Conservation (phyloP, 2,797 vertebrate species). For the Setipinna tenuifilis region DNA sequence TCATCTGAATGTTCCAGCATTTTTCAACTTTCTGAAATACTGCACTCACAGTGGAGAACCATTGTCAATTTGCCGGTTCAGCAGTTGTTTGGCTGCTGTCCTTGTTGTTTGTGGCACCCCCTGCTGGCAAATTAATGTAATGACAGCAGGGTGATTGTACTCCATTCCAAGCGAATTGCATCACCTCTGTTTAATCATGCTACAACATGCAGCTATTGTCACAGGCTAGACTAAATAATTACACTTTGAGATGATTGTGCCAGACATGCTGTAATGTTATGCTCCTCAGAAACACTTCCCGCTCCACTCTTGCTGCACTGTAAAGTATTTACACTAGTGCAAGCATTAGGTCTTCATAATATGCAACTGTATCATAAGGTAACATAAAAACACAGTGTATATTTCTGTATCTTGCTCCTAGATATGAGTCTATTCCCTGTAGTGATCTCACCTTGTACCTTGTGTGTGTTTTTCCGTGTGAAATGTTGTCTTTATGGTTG, state of each 20-base stretch:
- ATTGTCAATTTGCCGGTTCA: background rate
- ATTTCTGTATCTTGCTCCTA: too few relatives aligned
- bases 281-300: background rate
- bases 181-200: background rate
- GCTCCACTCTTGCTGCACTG: background rate
- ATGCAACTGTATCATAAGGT: too few relatives aligned
- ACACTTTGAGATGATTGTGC: slow-evolving; percentile 1
- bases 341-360: background rate
- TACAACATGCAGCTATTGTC: background rate
- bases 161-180: slow-evolving; percentile 18
- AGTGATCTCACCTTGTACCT: too few relatives aligned
- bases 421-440: too few relatives aligned
- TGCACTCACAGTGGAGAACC: background rate
- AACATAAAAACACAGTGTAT: too few relatives aligned
- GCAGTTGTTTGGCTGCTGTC: background rate
- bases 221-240: slow-evolving; percentile 14
- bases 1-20: background rate
- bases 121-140: slow-evolving; percentile 43
- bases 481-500: too few relatives aligned
- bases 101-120: slow-evolving; percentile 36
- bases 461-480: background rate
- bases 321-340: background rate
- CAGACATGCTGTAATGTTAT: background rate
- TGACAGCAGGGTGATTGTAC: slow-evolving; percentile 37
- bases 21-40: background rate